Evolutionary conservation across 1,140 invertebrate species (phyloP).

Genomic region (Colletes latitarsis): DNA sequence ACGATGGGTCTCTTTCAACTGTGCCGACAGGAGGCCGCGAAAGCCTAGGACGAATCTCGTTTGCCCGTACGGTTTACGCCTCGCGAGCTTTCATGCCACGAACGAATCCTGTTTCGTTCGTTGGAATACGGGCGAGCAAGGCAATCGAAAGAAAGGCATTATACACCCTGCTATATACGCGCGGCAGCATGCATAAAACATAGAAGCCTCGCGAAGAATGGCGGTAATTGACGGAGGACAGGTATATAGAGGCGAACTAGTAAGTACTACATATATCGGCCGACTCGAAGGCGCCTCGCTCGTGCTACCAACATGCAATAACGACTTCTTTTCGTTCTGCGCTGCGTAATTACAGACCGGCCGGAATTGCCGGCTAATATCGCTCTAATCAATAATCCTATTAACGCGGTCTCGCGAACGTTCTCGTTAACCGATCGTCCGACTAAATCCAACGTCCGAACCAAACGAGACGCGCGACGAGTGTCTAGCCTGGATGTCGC

Average conservation of each 20-base stretch:
- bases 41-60: background rate
- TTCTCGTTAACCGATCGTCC: constrained; percentile 59
- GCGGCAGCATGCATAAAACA: constrained; percentile 29
- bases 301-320: constrained; percentile 41
- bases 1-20: constrained; percentile 71
- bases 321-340: constrained; percentile 60
- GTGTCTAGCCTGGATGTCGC: no score
- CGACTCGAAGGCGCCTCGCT: constrained; percentile 61
- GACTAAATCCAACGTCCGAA: background rate
- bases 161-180: background rate
- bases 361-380: constrained; percentile 40
- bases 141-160: background rate
- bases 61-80: constrained; percentile 29
- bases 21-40: constrained; percentile 64
- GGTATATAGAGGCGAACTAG: constrained; percentile 22
- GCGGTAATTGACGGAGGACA: constrained; percentile 56
- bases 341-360: constrained; percentile 63
- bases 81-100: constrained; percentile 16
- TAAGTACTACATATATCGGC: constrained; percentile 24
- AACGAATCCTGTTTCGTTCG: constrained; percentile 6
- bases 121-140: no score
- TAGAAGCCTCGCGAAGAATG: constrained; percentile 39
- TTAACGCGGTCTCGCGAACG: constrained; percentile 55
- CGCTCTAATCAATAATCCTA: constrained; percentile 66
- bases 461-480: no score